Evolutionary conservation across 92 coral and sea anemone genomes (phyloP).

Genomic region (Parazoanthus darwini): DNA sequence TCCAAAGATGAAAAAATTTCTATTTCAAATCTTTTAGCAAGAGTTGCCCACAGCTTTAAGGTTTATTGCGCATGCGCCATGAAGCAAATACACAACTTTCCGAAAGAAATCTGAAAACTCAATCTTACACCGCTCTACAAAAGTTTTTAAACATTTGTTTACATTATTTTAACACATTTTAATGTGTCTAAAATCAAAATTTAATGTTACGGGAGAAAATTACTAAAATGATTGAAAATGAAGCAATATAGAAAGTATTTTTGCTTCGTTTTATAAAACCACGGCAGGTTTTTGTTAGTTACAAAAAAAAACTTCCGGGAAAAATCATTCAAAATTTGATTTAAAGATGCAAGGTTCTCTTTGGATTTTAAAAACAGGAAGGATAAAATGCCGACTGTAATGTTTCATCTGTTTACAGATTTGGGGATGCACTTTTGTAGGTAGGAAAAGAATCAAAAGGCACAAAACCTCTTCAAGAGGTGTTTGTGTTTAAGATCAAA

Average conservation of each 20-base stretch:
- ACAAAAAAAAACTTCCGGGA: constrained; percentile 25
- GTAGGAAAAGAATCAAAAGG: constrained; percentile 22
- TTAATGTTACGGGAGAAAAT: background rate
- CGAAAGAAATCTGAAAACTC: background rate
- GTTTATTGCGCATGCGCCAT: constrained; percentile 23
- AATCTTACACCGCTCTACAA: background rate
- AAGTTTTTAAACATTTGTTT: constrained; percentile 14
- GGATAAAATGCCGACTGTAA: constrained; percentile 35
- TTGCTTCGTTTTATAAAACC: background rate
- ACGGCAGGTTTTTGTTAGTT: background rate
- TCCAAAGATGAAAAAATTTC: background rate
- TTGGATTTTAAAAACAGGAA: constrained; percentile 24
- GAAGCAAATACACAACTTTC: background rate
- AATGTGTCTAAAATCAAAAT: background rate
- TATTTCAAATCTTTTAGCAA: background rate
- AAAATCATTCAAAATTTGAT: constrained; percentile 16
- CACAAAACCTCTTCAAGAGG: constrained; percentile 36
- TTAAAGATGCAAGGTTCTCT: constrained; percentile 17
- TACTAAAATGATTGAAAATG: background rate
- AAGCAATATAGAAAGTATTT: background rate
- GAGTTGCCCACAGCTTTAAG: background rate
- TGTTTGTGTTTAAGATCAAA: constrained; percentile 46
- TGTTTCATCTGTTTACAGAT: constrained; percentile 40
- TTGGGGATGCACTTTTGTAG: constrained; percentile 33
- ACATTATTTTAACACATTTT: background rate